A percentile compares a stretch with the other conserved stretches of the same genome.
These are phyloP conservation scores for Polyodon spathula DNA, from an alignment of 2,113 vertebrate species.

Conservation along the genomic window DNA sequence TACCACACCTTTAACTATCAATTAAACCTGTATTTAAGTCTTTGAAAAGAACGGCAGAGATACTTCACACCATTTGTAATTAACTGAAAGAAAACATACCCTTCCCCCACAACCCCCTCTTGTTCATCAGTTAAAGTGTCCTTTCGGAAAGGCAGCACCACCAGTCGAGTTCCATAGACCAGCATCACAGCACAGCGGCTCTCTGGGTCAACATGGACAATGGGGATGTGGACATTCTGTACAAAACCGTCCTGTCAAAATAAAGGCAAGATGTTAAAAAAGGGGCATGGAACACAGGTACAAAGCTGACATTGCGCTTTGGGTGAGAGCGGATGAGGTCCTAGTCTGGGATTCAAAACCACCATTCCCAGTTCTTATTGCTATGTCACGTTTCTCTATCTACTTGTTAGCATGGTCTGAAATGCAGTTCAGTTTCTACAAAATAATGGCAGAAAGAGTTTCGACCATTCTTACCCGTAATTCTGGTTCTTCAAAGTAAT, in stretches of 20 bases:
- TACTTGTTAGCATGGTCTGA: no score
- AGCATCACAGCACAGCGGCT: conserved; percentile 89
- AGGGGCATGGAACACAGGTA: neutral
- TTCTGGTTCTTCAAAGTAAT: conserved; percentile 85
- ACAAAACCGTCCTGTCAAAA: conserved; percentile 76
- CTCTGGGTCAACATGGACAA: conserved; percentile 82
- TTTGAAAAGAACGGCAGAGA: no score
- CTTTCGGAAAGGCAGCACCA: conserved; percentile 80
- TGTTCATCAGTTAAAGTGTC: conserved; percentile 81
- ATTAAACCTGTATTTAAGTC: no score
- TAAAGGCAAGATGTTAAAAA: neutral
- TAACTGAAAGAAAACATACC: conserved; percentile 44
- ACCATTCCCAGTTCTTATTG: neutral
- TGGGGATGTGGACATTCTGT: conserved; percentile 81
- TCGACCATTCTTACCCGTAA: conserved; percentile 56
- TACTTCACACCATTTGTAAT: no score
- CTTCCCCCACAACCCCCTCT: conserved; percentile 75
- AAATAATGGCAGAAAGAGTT: no score
- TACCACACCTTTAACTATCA: no score
- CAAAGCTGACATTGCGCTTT: no score
- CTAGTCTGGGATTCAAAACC: neutral
- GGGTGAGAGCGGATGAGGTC: neutral
- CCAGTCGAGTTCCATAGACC: conserved; percentile 78
- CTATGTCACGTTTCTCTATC: no score
- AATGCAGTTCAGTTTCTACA: no score